A percentile compares a stretch with the other conserved stretches of the same genome.
Conservation (phyloP, 2,797 vertebrate species). For the Pempheris klunzingeri region DNA sequence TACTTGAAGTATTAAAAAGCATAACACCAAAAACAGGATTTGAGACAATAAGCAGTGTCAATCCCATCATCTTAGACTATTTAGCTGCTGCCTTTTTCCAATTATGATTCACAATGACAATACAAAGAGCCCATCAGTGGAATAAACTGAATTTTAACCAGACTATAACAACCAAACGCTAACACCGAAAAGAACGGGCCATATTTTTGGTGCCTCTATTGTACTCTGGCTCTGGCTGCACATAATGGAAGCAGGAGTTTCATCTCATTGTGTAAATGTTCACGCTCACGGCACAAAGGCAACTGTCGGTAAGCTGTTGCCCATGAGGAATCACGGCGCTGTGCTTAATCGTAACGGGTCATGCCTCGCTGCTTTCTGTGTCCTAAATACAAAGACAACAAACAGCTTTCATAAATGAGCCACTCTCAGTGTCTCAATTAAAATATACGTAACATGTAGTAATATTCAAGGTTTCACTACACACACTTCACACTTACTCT, state of each 20-base stretch:
- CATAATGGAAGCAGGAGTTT: constrained; percentile 4
- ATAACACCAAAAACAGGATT: not conserved
- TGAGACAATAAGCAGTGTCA: not conserved
- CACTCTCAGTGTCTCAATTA: not conserved
- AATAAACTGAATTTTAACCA: constrained; percentile 17
- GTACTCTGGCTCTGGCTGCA: not conserved
- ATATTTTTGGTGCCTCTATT: constrained; percentile 28
- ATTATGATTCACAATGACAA: not conserved
- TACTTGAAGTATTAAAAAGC: too few relatives aligned
- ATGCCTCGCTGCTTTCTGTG: constrained; percentile 29
- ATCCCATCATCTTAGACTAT: not conserved
- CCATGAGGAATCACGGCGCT: not conserved
- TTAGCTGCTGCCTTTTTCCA: not conserved
- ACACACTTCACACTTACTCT: too few relatives aligned
- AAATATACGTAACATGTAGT: not conserved
- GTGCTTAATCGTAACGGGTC: constrained; percentile 14
- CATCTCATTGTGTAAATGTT: constrained; percentile 20
- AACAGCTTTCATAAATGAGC: constrained; percentile 7
- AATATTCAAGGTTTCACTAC: too few relatives aligned
- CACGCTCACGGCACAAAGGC: constrained; percentile 25
- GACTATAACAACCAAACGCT: not conserved
- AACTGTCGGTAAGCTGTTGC: constrained; percentile 11
- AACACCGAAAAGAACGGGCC: constrained; percentile 1
- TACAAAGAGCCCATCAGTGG: not conserved
- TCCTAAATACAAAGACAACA: constrained; percentile 41